Conservation (phyloP, 2,888 invertebrate genomes). For the Campopleginae sp. region DNA sequence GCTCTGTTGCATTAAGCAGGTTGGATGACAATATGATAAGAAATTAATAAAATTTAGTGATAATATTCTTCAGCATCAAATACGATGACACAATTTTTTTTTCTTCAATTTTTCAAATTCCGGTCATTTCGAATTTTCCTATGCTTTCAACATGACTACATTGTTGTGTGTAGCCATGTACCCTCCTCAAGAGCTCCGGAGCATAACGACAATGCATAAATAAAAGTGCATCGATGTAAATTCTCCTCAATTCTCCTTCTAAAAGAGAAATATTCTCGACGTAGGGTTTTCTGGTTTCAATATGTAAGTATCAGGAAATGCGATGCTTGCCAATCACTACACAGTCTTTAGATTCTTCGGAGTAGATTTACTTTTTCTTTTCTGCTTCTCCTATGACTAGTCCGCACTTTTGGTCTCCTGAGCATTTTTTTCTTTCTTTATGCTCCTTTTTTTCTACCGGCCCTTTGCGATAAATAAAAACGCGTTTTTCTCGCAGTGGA, state of each 20-base stretch:
- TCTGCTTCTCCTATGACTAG: neutral
- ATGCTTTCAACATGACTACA: too few species aligned
- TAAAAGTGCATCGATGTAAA: neutral
- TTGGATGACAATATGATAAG: too few species aligned
- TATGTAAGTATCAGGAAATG: neutral
- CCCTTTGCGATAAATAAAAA: slow-evolving; percentile 44
- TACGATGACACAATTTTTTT: too few species aligned
- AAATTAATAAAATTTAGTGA: too few species aligned
- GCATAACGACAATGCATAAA: neutral
- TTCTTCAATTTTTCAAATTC: too few species aligned
- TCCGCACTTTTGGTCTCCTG: neutral
- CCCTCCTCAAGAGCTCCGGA: too few species aligned
- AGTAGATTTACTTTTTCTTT: slow-evolving; percentile 19
- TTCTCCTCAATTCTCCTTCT: neutral
- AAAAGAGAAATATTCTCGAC: neutral
- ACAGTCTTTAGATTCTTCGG: slow-evolving; percentile 11
- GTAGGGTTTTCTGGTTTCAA: neutral
- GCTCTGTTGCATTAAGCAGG: too few species aligned
- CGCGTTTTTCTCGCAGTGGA: slow-evolving; percentile 16
- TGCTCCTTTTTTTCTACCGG: neutral
- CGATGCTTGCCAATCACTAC: neutral
- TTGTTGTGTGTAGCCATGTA: too few species aligned
- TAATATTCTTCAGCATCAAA: too few species aligned
- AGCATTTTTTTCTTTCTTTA: neutral
- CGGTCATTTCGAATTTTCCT: too few species aligned